Evolutionary conservation across 1,140 invertebrate genomes (phyloP), one percentile per base, ranked within the genome.

Genomic region (Lordiphosa clarofinis): DNA sequence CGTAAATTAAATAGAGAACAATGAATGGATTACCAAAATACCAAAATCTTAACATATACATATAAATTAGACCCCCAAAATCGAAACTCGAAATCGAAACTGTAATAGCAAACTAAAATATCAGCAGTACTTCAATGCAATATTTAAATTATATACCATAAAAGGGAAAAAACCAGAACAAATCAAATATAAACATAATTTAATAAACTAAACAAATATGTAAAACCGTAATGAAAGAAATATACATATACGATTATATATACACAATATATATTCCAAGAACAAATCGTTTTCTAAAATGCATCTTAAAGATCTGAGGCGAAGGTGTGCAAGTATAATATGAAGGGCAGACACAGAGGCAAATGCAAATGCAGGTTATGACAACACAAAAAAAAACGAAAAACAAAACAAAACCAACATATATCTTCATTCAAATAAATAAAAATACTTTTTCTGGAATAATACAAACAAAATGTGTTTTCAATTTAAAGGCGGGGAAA

Each of bases 351-450:
- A 72, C 21, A 62, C 24, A 64, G 42, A 70, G 55, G 54, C 42
- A 57, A 60, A 47, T 8, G 31, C 19, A 57, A 62, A 58, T 56
- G 65, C 71, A 86, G 73, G 69, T 82, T 82, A 82, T 53, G 24
- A 63, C 50, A 49, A 70, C 69, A 56, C 55, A 64, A 82, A 76
- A 60, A 52, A 75, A 61, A 71, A 65, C 15, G 15, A 50, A 55
- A 69, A 70, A 81, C 48, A 47, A 70, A 64, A 65, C 42, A 70
- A 78, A 64, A 65, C 42, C 66, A 78, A 69, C 68, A 84, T 82
- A 82, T 82, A 82, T 82, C 78, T 82, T 82, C 78, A 82, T 84
- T 82, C 78, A 78, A 82, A 86, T 86, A 86, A 82, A 82, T 84
- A 78, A 78, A 82, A 73, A 65, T 78, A 58, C 79, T 82, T 82